Conservation (phyloP, 2,113 vertebrate genomes). For the Halichoerus grypus region DNA sequence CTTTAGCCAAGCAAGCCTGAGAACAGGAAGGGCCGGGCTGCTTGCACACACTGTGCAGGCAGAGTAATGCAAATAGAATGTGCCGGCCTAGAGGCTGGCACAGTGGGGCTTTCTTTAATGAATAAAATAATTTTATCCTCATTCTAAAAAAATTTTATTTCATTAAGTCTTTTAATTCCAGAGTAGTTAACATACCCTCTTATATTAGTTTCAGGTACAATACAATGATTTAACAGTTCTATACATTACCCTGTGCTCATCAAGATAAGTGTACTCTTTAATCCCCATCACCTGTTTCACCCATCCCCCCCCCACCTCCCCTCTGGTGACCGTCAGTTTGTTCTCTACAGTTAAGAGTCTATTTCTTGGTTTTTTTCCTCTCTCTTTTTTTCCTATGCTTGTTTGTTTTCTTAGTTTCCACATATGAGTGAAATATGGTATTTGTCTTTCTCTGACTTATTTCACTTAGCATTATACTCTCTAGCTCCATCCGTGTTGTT, state of each 20-base stretch:
- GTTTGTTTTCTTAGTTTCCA: background rate
- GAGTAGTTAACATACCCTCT: background rate
- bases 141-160: background rate
- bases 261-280: background rate
- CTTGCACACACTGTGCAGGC: background rate
- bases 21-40: background rate
- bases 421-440: background rate
- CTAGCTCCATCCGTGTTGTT: background rate
- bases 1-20: background rate
- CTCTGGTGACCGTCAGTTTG: background rate
- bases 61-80: background rate
- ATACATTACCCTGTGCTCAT: background rate
- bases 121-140: background rate
- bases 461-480: background rate
- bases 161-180: background rate
- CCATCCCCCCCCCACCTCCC: background rate
- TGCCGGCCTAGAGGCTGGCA: background rate
- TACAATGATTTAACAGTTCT: background rate
- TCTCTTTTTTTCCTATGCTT: background rate
- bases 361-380: background rate
- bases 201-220: background rate
- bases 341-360: background rate
- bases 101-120: background rate
- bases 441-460: background rate
- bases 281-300: background rate